A percentile compares a stretch with the other conserved stretches of the same genome.
Evolutionary conservation across 2,113 vertebrate genomes (phyloP).

Genomic region (Dinomys branickii): DNA sequence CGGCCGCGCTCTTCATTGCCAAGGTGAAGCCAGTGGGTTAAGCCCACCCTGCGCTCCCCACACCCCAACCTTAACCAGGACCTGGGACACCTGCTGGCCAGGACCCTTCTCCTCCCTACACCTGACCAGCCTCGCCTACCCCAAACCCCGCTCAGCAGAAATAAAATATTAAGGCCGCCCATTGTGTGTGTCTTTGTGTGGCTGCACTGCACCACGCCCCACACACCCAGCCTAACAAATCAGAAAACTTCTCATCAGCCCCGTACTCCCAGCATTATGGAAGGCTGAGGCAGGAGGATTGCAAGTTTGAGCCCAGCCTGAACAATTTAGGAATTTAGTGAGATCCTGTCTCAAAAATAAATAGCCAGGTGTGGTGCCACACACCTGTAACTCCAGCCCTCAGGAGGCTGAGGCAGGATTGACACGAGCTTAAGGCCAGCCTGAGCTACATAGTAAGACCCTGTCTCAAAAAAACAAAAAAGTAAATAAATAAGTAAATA

Average conservation of each 20-base stretch:
- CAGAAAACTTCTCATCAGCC: neutral
- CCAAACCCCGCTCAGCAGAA: neutral
- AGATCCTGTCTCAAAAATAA: neutral
- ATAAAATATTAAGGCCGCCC: constrained; percentile 42
- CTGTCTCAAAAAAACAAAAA: neutral
- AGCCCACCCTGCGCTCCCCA: neutral
- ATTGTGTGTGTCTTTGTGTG: neutral
- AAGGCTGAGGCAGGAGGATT: neutral
- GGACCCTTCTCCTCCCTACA: neutral
- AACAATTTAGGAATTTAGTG: neutral
- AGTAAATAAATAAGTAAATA: neutral
- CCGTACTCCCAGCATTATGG: neutral
- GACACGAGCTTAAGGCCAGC: neutral
- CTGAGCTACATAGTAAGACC: neutral
- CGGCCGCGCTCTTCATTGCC: constrained; percentile 91
- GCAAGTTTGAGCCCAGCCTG: neutral
- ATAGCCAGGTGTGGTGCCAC: neutral
- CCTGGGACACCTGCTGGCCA: too few species aligned
- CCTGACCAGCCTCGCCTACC: neutral
- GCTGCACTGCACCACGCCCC: neutral
- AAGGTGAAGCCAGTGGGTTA: constrained; percentile 92
- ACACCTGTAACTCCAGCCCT: neutral
- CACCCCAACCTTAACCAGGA: neutral
- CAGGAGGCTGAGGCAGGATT: neutral
- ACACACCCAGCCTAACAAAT: neutral